Evolutionary conservation across 2,888 invertebrate genomes (phyloP).

Genomic region (Griposia aprilina): DNA sequence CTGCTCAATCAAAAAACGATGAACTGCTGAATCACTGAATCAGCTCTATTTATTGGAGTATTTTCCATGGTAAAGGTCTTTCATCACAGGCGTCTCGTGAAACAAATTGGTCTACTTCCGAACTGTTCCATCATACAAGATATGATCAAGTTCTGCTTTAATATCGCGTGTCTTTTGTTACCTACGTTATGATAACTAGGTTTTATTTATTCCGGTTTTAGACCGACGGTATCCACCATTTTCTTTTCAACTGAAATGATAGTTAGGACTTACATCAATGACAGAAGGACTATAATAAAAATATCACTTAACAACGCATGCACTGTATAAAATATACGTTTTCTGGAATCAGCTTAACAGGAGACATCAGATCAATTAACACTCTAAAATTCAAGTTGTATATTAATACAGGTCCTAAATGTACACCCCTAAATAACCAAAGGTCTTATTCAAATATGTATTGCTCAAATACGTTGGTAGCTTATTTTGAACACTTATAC

Average conservation of each 20-base stretch:
- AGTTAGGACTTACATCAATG: not conserved
- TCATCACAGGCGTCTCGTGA: not conserved
- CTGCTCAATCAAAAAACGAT: too few species aligned
- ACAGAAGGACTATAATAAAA: not conserved
- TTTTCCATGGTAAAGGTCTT: not conserved
- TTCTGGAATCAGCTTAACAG: not conserved
- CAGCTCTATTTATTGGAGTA: too few species aligned
- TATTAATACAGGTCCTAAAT: not conserved
- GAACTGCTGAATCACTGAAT: too few species aligned
- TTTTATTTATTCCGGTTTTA: constrained; percentile 6
- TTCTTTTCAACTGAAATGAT: not conserved
- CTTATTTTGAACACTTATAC: not conserved
- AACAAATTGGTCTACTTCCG: constrained; percentile 20
- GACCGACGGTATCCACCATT: not conserved
- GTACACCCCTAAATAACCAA: not conserved
- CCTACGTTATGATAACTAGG: not conserved
- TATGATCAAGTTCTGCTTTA: constrained; percentile 22
- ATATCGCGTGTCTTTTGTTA: constrained; percentile 34
- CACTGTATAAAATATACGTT: not conserved
- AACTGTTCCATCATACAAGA: constrained; percentile 33
- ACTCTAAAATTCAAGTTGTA: not conserved
- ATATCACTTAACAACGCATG: not conserved
- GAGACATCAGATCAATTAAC: not conserved
- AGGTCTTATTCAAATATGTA: not conserved
- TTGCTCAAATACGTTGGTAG: not conserved